A percentile compares a stretch with the other conserved stretches of the same genome.
Conservation (phyloP, 2,888 invertebrate species). For the Acronicta leporina region DNA sequence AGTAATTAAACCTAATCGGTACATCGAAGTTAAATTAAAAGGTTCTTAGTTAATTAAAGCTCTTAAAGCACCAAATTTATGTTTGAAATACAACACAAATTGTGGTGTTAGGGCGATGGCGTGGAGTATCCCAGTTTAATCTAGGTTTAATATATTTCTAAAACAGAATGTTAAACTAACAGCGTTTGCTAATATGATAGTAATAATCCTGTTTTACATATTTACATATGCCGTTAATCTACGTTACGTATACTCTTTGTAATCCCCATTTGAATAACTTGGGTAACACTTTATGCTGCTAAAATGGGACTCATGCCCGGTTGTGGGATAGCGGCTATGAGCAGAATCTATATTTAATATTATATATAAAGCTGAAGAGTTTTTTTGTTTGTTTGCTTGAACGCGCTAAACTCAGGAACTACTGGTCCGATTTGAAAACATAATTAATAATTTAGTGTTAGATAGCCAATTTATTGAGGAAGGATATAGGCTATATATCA, state of each 20-base stretch:
- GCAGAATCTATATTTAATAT: too few species aligned
- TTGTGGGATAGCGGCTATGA: too few species aligned
- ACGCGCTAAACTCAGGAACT: too few species aligned
- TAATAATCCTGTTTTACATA: constrained; percentile 19
- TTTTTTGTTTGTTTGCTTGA: too few species aligned
- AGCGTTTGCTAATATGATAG: constrained; percentile 28
- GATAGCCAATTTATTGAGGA: too few species aligned
- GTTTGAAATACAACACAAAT: constrained; percentile 36
- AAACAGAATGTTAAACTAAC: constrained; percentile 42
- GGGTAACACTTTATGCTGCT: background rate
- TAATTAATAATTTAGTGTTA: too few species aligned
- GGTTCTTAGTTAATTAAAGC: constrained; percentile 27
- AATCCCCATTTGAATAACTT: background rate
- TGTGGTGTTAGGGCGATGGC: constrained; percentile 24
- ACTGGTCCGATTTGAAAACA: too few species aligned
- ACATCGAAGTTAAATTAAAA: constrained; percentile 29
- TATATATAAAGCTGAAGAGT: too few species aligned
- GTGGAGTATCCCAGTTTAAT: constrained; percentile 34
- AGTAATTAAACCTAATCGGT: constrained; percentile 25
- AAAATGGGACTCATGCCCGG: background rate
- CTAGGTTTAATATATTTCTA: constrained; percentile 37
- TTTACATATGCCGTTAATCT: constrained; percentile 33
- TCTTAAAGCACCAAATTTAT: constrained; percentile 27
- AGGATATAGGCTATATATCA: too few species aligned
- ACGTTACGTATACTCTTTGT: background rate